These are phyloP conservation scores for Acleris literana DNA, from an alignment of 2,888 invertebrate genomes.

Conservation along the genomic window DNA sequence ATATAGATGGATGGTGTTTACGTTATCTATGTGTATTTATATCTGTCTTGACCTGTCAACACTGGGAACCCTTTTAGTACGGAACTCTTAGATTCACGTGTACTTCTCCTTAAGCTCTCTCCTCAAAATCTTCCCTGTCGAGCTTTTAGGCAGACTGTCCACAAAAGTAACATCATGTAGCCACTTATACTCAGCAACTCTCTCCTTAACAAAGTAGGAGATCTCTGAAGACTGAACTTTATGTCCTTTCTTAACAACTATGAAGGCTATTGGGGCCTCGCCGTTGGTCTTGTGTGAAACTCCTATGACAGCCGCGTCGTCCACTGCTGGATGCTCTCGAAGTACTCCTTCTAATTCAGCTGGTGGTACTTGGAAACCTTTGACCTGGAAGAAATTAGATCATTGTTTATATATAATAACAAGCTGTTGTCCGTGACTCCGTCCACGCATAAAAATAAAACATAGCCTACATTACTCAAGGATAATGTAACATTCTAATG, in stretches of 20 bases:
- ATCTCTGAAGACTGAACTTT: constrained; percentile 80
- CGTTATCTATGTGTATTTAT: too few relatives aligned
- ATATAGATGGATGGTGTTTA: too few relatives aligned
- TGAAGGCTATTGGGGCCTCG: constrained; percentile 65
- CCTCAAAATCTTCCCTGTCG: constrained; percentile 91
- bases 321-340: constrained; percentile 85
- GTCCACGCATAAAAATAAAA: too few relatives aligned
- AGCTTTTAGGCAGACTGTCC: constrained; percentile 88
- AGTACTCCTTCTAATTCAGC: constrained; percentile 90
- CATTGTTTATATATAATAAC: too few relatives aligned
- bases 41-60: too few relatives aligned
- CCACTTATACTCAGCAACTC: constrained; percentile 90
- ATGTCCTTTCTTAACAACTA: constrained; percentile 50
- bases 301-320: constrained; percentile 90
- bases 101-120: constrained; percentile 80
- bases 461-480: too few relatives aligned
- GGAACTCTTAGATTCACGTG: constrained; percentile 44
- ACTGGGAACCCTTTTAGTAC: too few relatives aligned
- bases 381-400: constrained; percentile 65
- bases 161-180: constrained; percentile 87
- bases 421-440: too few relatives aligned
- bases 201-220: constrained; percentile 84
- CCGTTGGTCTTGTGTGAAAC: constrained; percentile 85
- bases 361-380: constrained; percentile 88
- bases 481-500: too few relatives aligned